These are phyloP conservation scores for Deroplatys truncata DNA, from an alignment of 2,888 invertebrate genomes.

Conservation along the genomic window DNA sequence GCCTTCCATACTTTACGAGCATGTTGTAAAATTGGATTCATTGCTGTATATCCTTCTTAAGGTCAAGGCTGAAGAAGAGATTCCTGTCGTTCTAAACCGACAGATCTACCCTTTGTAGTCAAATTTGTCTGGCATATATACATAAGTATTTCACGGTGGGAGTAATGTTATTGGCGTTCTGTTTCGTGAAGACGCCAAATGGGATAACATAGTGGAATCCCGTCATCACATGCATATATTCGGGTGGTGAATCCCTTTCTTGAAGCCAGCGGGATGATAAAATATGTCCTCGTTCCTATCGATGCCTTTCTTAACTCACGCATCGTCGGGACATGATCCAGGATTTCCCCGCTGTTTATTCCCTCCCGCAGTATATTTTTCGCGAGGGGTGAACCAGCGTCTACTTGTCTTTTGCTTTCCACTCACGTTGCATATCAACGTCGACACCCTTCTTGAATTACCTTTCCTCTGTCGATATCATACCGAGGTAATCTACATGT, in stretches of 20 bases:
- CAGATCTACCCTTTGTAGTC: neutral
- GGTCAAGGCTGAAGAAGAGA: neutral
- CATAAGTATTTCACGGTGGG: neutral
- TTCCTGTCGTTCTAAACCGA: neutral
- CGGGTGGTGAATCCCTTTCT: neutral
- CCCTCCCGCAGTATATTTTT: neutral
- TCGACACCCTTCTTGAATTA: neutral
- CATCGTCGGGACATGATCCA: neutral
- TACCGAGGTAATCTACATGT: neutral
- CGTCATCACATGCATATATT: neutral
- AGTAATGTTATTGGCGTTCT: neutral
- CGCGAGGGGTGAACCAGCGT: neutral
- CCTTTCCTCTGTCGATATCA: constrained; percentile 3
- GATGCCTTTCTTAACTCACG: neutral
- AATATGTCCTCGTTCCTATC: neutral
- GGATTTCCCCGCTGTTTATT: constrained; percentile 7
- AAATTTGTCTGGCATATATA: neutral
- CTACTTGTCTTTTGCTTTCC: neutral
- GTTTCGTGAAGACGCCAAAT: neutral
- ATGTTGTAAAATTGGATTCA: neutral
- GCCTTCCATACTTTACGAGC: too few species aligned
- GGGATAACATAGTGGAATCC: neutral
- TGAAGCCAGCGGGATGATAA: neutral
- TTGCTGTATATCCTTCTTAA: neutral
- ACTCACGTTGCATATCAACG: neutral